Percentiles rank a stretch among this genome's conserved stretches.
Conservation (phyloP, 2,113 vertebrate species). For the Ctenodactylus gundi region DNA sequence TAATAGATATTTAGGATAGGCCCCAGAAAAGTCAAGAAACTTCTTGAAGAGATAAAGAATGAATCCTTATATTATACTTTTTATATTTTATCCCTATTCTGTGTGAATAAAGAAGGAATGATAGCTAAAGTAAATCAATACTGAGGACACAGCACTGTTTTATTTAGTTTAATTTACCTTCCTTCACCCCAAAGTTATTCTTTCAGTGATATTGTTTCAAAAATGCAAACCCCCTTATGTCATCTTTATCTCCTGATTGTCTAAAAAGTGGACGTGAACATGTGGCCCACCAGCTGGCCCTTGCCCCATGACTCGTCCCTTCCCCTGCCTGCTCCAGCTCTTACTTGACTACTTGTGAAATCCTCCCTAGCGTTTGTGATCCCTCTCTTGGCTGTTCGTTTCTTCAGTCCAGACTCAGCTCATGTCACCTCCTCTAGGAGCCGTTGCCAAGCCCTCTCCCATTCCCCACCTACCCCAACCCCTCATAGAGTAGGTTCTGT, state of each 20-base stretch:
- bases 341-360: no score
- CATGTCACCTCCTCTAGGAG: neutral
- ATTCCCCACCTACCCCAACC: neutral
- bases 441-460: neutral
- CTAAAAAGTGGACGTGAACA: neutral
- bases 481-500: neutral
- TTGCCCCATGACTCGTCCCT: neutral
- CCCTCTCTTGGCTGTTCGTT: neutral
- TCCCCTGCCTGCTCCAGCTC: fast-evolving
- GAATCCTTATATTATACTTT: neutral
- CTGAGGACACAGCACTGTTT: fast-evolving
- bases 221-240: neutral
- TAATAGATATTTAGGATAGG: neutral
- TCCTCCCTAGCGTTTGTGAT: neutral
- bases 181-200: neutral
- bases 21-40: neutral
- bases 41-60: neutral
- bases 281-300: neutral
- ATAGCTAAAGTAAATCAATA: neutral
- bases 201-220: neutral
- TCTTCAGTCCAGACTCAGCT: neutral
- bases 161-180: neutral
- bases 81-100: neutral
- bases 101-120: neutral
- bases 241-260: neutral